Evolutionary conservation across 2,888 invertebrate genomes (phyloP), one percentile per base, ranked within the genome.

Genomic region (Homarus gammarus): DNA sequence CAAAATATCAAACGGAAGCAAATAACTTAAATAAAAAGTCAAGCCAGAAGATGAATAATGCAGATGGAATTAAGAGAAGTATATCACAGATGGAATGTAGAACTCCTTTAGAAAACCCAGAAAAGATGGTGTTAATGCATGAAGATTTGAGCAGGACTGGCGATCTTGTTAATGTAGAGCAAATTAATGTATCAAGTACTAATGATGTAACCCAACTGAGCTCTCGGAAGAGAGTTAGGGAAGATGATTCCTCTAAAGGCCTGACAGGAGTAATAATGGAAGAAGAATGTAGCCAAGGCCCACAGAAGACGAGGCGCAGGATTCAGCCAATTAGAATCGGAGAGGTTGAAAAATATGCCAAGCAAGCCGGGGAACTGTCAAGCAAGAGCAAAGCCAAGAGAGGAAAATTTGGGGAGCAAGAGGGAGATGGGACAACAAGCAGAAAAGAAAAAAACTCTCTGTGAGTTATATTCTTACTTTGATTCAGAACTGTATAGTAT

Each of bases 271-370:
- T n/a, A n/a, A 72, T 31, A 40, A 22, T 75, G 2, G 61, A 40
- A n/a, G 64, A 12, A 33, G n/a, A 75, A 22, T 36, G 18, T 31
- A 8, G n/a, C 27, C 70, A 73, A 33, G 68, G 5, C 68, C 31
- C 85, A 2, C 33, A 49, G 18, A 75, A 87, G 68, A 87, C 64
- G 68, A 27, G 49, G 49, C 75, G 87, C n/a, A 82, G 87, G 31
- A 87, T 87, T 38, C 82, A 82, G n/a, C 87, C 87, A 73, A 83
- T 77, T 40, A 73, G 75, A 31, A 83, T 87, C 2, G 87, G 87
- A 49, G 87, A 87, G 8, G 82, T 87, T 31, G 72, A 79, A 22
- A 51, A 31, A 56, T 61, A 36, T 31, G 2, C 73, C 44, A 75
- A 61, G 61, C 27, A 75, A 40, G 6, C n/a, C 31, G 27, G 40